phyloP scores from a whole-genome alignment of 1,140 invertebrate genomes.

The Drosophila elegans region DNA sequence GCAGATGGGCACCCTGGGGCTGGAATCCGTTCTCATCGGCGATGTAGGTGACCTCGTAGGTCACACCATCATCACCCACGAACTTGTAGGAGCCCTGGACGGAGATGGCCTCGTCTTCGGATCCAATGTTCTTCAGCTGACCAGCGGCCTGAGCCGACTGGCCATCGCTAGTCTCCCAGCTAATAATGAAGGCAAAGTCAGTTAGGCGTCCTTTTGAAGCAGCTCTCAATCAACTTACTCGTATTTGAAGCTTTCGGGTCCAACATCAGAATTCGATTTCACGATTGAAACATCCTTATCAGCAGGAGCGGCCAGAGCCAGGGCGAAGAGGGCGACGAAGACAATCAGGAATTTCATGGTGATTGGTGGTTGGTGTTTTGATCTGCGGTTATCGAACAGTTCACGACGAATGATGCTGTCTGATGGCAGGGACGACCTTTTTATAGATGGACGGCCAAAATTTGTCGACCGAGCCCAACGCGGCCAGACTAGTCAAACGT shows the following conservation, averaged over 20 bases:
- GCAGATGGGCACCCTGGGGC: conserved; percentile 88
- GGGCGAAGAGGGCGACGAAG: conserved; percentile 71
- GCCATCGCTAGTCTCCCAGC: conserved; percentile 56
- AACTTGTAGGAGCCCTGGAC: conserved; percentile 85
- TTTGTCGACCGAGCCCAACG: conserved; percentile 3
- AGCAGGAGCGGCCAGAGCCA: conserved; percentile 63
- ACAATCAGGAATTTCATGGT: conserved; percentile 77
- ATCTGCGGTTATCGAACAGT: conserved; percentile 21
- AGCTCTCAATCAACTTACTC: conserved; percentile 81
- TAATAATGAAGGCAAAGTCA: conserved; percentile 19
- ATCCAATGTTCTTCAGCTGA: conserved; percentile 47
- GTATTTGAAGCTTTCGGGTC: conserved; percentile 82
- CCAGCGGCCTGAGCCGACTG: conserved; percentile 19
- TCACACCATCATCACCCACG: conserved; percentile 7
- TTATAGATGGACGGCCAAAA: conserved; percentile 10
- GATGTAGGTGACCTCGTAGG: conserved; percentile 10
- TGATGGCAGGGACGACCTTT: background rate
- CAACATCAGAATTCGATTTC: conserved; percentile 81
- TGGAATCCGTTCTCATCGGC: conserved; percentile 91
- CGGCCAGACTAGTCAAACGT: conserved; percentile 17
- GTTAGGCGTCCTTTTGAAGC: background rate
- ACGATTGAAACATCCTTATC: conserved; percentile 57
- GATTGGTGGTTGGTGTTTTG: conserved; percentile 21
- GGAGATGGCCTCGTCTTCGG: conserved; percentile 80
- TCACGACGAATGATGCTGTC: conserved; percentile 10